These are phyloP conservation scores for Drosophila simulans DNA, from an alignment of 1,140 invertebrate species.

Conservation along the genomic window DNA sequence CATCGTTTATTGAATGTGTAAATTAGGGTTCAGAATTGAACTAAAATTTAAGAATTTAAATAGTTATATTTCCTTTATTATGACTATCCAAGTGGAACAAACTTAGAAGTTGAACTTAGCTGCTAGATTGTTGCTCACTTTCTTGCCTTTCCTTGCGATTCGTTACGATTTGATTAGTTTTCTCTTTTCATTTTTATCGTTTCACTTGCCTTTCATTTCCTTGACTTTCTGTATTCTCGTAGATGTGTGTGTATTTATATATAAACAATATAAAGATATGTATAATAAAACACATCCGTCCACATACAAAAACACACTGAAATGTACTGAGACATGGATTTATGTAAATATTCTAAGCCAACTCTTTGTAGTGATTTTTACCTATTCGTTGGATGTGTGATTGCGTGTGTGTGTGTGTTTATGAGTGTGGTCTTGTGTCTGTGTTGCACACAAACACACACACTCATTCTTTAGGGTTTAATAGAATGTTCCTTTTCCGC, in stretches of 20 bases:
- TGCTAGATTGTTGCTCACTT: conserved; percentile 42
- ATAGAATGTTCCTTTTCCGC: background rate
- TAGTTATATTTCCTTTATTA: background rate
- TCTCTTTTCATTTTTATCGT: conserved; percentile 22
- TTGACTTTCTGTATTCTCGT: conserved; percentile 26
- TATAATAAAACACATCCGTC: background rate
- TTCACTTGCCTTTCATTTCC: conserved; percentile 45
- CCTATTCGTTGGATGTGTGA: conserved; percentile 12
- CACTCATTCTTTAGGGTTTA: background rate
- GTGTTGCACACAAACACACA: conserved; percentile 2
- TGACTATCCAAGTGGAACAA: background rate
- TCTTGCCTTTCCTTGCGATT: conserved; percentile 29
- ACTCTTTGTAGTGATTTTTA: conserved; percentile 11
- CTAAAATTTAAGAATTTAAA: background rate
- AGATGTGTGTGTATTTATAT: conserved; percentile 29
- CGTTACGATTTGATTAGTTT: conserved; percentile 21
- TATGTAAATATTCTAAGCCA: conserved; percentile 22
- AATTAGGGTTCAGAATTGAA: no score
- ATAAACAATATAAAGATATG: conserved; percentile 21
- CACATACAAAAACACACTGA: background rate
- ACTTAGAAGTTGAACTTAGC: conserved; percentile 18
- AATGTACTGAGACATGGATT: conserved; percentile 3
- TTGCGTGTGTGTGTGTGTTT: background rate
- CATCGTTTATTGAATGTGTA: background rate
- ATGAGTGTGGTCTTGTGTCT: background rate